phyloP scores from a whole-genome alignment of 2,888 invertebrate species.

The Brenthis hecate region DNA sequence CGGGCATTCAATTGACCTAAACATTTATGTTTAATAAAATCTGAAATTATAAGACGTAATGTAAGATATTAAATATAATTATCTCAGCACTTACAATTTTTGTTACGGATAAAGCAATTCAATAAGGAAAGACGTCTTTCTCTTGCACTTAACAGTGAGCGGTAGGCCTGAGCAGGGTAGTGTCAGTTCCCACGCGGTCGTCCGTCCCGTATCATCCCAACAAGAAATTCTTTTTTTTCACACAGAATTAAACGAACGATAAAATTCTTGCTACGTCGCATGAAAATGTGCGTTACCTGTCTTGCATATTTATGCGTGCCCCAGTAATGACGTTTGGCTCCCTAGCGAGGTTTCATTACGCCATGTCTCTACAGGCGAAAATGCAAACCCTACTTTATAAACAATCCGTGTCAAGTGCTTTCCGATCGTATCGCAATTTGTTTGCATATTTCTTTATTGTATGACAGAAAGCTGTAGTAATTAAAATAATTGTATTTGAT shows the following conservation, averaged over 20 bases:
- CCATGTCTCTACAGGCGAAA: constrained; percentile 61
- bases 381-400: constrained; percentile 68
- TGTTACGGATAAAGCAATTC: background rate
- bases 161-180: constrained; percentile 57
- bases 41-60: too few relatives aligned
- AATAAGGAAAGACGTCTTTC: constrained; percentile 49
- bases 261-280: constrained; percentile 82
- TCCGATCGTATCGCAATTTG: constrained; percentile 63
- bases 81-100: too few relatives aligned
- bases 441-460: constrained; percentile 63
- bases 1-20: background rate
- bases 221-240: constrained; percentile 76
- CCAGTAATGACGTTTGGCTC: constrained; percentile 79
- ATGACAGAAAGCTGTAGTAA: constrained; percentile 55
- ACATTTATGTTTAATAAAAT: constrained; percentile 3
- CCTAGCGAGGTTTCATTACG: constrained; percentile 70
- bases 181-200: constrained; percentile 75
- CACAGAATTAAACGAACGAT: constrained; percentile 81
- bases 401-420: constrained; percentile 73
- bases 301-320: constrained; percentile 81
- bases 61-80: too few relatives aligned
- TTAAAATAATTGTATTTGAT: constrained; percentile 53
- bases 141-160: constrained; percentile 75
- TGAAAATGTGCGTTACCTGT: constrained; percentile 82
- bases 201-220: constrained; percentile 73